Evolutionary conservation across 2,113 vertebrate species (phyloP).

Genomic region (Xiphorhynchus elegans): DNA sequence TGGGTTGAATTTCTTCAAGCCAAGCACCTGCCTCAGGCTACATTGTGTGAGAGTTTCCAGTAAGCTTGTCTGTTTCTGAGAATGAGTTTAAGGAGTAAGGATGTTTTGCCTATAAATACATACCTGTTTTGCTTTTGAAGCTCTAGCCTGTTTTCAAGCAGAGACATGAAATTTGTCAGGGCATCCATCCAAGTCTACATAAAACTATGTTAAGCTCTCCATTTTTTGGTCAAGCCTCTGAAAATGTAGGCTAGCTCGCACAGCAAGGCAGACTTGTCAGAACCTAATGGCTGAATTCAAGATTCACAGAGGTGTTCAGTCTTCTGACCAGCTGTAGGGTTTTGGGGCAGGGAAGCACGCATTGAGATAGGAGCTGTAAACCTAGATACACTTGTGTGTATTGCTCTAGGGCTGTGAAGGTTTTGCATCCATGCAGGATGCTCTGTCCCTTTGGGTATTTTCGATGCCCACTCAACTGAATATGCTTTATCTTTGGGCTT

Average conservation of each 20-base stretch:
- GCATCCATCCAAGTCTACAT: not conserved
- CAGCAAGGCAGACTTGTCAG: not conserved
- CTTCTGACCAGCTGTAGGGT: not conserved
- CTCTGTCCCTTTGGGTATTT: not conserved
- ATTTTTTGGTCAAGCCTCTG: constrained; percentile 16
- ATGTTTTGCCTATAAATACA: not conserved
- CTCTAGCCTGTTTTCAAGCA: constrained; percentile 13
- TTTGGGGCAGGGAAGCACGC: not conserved
- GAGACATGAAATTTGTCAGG: constrained; percentile 20
- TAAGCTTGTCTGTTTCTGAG: not conserved
- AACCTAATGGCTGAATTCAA: not conserved
- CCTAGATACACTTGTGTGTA: rapidly evolving
- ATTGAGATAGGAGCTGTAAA: not conserved
- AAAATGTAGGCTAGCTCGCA: not conserved
- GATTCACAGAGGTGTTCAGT: not conserved
- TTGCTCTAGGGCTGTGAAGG: not conserved
- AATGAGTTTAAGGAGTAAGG: not conserved
- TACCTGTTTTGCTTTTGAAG: constrained; percentile 12
- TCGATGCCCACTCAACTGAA: not conserved
- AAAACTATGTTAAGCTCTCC: not conserved
- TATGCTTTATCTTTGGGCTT: not conserved
- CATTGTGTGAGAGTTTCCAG: not conserved
- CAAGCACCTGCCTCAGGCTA: not conserved
- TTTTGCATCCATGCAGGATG: not conserved
- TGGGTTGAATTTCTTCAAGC: not conserved